A percentile compares a stretch with the other conserved stretches of the same genome.
Evolutionary conservation across 2,888 invertebrate genomes (phyloP).

Genomic region (Adineta ricciae): DNA sequence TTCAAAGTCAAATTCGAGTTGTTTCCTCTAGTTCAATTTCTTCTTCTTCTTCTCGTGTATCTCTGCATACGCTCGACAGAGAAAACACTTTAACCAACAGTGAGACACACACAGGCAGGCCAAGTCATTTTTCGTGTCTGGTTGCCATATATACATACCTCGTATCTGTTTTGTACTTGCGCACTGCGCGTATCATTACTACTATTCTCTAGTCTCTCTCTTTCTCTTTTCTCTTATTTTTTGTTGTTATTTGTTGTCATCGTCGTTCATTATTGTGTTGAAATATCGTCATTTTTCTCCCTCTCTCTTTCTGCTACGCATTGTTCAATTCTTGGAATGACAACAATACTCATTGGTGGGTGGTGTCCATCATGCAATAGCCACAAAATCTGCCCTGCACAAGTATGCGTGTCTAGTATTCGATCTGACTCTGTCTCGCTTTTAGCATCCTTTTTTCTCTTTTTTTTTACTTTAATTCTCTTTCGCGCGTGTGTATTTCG

Average conservation of each 20-base stretch:
- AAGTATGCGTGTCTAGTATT: not conserved
- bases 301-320: not conserved
- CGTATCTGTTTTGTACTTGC: slow-evolving; percentile 1
- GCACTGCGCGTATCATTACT: not conserved
- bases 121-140: not conserved
- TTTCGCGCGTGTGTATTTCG: not conserved
- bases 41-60: not conserved
- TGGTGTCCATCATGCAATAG: not conserved
- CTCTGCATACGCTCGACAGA: not conserved
- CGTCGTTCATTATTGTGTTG: not conserved
- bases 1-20: slow-evolving; percentile 22
- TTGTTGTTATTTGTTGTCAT: not conserved
- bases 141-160: slow-evolving; percentile 12
- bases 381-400: not conserved
- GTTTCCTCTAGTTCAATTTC: slow-evolving; percentile 6
- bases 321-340: not conserved
- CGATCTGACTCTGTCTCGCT: not conserved
- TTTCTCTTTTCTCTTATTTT: not conserved
- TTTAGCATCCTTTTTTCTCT: not conserved
- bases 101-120: not conserved
- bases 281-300: not conserved
- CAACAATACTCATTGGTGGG: not conserved
- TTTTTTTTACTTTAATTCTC: not conserved
- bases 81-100: slow-evolving; percentile 1
- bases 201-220: not conserved